Percentiles rank a stretch among this genome's conserved stretches.
phyloP scores from a whole-genome alignment of 1,140 invertebrate species.

The Fopius arisanus region DNA sequence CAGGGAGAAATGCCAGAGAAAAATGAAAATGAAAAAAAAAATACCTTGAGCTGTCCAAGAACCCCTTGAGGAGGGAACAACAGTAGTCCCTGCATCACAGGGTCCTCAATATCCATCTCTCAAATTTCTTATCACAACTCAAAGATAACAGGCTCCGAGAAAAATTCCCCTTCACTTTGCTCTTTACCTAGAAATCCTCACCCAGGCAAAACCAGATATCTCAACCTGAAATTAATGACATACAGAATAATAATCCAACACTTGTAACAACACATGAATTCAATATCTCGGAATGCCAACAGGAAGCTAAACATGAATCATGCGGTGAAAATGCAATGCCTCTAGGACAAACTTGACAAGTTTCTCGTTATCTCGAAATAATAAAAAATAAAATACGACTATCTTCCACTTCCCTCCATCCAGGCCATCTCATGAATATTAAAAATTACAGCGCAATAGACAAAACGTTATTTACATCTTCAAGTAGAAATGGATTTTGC shows the following conservation, averaged over 20 bases:
- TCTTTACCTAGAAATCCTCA: not conserved
- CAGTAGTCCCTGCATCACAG: constrained; percentile 73
- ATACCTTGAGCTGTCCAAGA: constrained; percentile 66
- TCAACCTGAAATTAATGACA: not conserved
- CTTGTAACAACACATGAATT: not conserved
- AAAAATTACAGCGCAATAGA: not conserved
- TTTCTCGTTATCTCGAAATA: not conserved
- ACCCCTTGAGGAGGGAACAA: constrained; percentile 74
- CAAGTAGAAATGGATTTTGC: too few species aligned
- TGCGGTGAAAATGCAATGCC: not conserved
- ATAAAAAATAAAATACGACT: not conserved
- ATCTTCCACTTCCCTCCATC: not conserved
- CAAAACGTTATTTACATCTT: not conserved
- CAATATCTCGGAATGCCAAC: not conserved
- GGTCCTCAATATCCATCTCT: constrained; percentile 72
- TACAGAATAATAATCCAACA: not conserved
- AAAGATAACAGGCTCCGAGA: not conserved
- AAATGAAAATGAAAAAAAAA: not conserved
- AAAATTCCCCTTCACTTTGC: too few species aligned
- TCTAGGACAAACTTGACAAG: not conserved
- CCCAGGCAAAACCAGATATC: not conserved
- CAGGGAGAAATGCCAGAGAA: not conserved
- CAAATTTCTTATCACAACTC: not conserved
- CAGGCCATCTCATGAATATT: not conserved
- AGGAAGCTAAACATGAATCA: constrained; percentile 3